Evolutionary conservation across 2,888 invertebrate species (phyloP).

Genomic region (Eilema caniola): DNA sequence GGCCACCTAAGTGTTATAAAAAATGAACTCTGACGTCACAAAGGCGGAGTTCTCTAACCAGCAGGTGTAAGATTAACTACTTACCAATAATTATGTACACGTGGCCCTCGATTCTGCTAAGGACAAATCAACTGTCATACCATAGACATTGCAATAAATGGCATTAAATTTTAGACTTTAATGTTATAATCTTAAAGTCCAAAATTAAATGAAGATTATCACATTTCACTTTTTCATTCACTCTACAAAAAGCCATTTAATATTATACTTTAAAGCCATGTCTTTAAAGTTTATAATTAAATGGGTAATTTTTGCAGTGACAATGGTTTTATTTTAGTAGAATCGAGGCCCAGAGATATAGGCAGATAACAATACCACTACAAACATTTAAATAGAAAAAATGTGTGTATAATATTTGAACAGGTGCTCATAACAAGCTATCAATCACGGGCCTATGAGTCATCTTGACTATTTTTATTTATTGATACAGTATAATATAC

Average conservation of each 20-base stretch:
- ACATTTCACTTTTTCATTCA: no score
- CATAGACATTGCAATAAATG: no score
- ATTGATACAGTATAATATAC: neutral
- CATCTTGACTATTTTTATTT: neutral
- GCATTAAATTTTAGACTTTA: no score
- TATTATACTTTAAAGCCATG: no score
- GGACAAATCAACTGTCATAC: no score
- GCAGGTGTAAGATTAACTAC: neutral
- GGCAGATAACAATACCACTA: neutral
- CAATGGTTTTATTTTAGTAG: no score
- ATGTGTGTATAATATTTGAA: conserved; percentile 3
- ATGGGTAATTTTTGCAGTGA: no score
- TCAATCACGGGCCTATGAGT: neutral
- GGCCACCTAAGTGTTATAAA: neutral
- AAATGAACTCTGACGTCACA: neutral
- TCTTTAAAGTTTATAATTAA: no score
- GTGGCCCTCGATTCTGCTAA: no score
- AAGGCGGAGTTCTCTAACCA: neutral
- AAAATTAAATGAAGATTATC: no score
- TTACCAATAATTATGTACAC: neutral
- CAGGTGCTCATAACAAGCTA: conserved; percentile 8
- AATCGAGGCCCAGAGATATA: neutral
- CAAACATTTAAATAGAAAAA: neutral
- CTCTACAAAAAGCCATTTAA: no score
- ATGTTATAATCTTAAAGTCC: no score